Evolutionary conservation across 2,797 vertebrate genomes (phyloP), one percentile per base, ranked within the genome.

Genomic region (Pseudochromis fuscus): DNA sequence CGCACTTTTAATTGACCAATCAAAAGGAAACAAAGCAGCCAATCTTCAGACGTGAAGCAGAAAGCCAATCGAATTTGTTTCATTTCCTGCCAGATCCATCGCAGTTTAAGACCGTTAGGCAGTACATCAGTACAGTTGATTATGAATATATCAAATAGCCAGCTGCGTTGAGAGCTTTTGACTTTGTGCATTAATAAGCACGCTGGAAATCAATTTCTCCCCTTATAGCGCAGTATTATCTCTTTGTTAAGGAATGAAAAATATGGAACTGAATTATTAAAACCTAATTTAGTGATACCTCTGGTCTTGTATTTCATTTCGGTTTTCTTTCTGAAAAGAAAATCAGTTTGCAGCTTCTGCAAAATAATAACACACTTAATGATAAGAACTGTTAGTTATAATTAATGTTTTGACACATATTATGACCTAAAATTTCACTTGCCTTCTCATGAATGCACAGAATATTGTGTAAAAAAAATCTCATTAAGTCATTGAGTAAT

Each of bases 1-100:
- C 65, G 12, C 77, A 88, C 87, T 91, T 92, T 92, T 90, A 89
- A 93, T 92, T 90, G 90, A 90, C 87, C 90, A 88, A 90, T 90
- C 88, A 87, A 88, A 90, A 79, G 87, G 84, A 88, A 88, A 88
- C 83, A 85, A 90, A 84, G 83, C 76, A 86, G 77, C 85, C 81
- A 62, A 87, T 88, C 89, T 82, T 86, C 81, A 79, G 84, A 82
- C 78, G 46, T 61, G 56, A 52, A 81, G 78, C 70, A 74, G 75
- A 86, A 82, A 87, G 86, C 82, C 87, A 90, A 88, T 90, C 62
- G 64, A 86, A 85, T 90, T 88, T 87, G 85, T 88, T 90, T 88
- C 82, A 90, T 88, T 91, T 92, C 89, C 88, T 88, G 89, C 77
- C 84, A 64, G 82, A 86, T 83, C 86, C 78, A 88, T 85, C 77